phyloP scores from a whole-genome alignment of 2,888 invertebrate species.

The Pammene aurita region DNA sequence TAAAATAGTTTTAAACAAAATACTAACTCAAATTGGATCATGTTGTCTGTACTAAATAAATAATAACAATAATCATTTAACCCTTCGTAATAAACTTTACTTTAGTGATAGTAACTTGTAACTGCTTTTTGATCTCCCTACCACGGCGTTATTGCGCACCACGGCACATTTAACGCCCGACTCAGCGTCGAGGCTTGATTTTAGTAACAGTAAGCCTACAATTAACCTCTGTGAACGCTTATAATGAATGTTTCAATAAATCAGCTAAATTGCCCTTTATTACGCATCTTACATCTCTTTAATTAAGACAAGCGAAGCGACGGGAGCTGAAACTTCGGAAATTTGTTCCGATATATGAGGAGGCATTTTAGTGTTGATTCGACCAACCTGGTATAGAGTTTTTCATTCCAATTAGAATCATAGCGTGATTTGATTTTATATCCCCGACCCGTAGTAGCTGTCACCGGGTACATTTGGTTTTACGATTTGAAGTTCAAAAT shows the following conservation, averaged over 20 bases:
- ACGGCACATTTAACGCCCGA: constrained; percentile 9
- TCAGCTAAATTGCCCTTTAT: constrained; percentile 76
- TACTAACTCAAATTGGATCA: too few relatives aligned
- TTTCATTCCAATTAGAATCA: background rate
- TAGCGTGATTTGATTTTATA: too few relatives aligned
- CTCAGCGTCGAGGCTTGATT: constrained; percentile 37
- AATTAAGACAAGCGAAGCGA: constrained; percentile 69
- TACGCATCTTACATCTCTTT: constrained; percentile 78
- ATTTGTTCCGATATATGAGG: constrained; percentile 46
- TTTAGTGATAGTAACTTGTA: constrained; percentile 10
- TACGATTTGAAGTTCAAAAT: too few relatives aligned
- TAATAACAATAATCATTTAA: too few relatives aligned
- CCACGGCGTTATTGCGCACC: constrained; percentile 1
- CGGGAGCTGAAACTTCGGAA: constrained; percentile 61
- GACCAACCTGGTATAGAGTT: background rate
- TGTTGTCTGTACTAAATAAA: too few relatives aligned
- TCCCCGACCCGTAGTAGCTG: too few relatives aligned
- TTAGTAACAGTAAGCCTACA: constrained; percentile 65
- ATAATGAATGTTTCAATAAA: constrained; percentile 78
- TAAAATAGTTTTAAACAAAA: too few relatives aligned
- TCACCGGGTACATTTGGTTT: too few relatives aligned
- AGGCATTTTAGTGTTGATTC: background rate
- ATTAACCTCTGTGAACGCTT: constrained; percentile 67
- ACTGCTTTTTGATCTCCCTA: constrained; percentile 9
- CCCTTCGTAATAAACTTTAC: background rate